These are phyloP conservation scores for Lophotriccus pileatus DNA, from an alignment of 2,797 vertebrate species.

Conservation along the genomic window DNA sequence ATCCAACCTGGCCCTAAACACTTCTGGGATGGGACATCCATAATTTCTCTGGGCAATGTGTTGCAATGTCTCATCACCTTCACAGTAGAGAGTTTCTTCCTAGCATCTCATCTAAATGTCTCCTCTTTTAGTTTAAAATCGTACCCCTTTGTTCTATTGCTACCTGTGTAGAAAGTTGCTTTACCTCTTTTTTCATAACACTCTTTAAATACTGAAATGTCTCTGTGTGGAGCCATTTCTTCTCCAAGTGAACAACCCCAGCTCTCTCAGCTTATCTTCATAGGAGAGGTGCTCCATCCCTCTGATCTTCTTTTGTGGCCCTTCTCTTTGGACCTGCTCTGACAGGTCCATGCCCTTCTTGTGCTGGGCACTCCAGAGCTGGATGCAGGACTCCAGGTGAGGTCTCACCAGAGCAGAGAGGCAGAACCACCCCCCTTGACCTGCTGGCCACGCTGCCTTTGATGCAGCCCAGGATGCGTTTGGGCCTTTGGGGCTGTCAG, in stretches of 20 bases:
- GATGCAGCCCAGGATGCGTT: not conserved
- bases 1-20: not conserved
- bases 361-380: not conserved
- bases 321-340: not conserved
- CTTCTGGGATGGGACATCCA: not conserved
- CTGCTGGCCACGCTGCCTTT: not conserved
- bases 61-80: not conserved
- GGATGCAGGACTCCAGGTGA: not conserved
- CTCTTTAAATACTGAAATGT: not conserved
- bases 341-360: not conserved
- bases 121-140: not conserved
- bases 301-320: not conserved
- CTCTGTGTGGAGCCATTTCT: not conserved
- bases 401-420: not conserved
- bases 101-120: not conserved
- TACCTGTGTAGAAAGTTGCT: not conserved
- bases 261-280: not conserved
- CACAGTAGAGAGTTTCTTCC: not conserved
- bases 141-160: not conserved
- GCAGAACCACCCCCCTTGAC: not conserved
- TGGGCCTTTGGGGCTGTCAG: not conserved
- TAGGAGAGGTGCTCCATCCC: not conserved
- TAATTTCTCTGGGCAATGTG: not conserved
- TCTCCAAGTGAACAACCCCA: not conserved
- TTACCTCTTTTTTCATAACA: not conserved